A percentile compares a stretch with the other conserved stretches of the same genome.
Conservation (phyloP, 2,113 vertebrate species). For the Calyptomena viridis region DNA sequence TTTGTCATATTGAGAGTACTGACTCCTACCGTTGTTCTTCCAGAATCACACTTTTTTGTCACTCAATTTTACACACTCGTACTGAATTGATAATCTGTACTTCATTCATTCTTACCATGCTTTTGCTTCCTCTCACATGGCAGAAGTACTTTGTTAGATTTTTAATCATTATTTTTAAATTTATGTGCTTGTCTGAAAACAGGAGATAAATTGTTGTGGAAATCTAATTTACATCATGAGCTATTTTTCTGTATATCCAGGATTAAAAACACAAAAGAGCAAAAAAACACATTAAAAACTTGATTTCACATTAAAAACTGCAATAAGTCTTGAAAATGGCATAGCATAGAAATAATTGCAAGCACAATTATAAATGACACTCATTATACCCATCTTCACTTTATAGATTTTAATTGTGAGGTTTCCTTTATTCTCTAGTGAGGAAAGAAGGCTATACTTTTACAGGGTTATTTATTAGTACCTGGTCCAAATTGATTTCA, state of each 20-base stretch:
- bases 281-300: not conserved
- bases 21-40: not conserved
- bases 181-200: not conserved
- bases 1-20: not conserved
- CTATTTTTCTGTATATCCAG: not conserved
- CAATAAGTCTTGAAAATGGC: not conserved
- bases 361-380: not conserved
- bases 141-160: not conserved
- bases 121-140: constrained; percentile 6
- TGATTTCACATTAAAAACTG: constrained; percentile 27
- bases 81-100: constrained; percentile 18
- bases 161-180: constrained; percentile 12
- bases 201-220: not conserved
- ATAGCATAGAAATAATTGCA: not conserved
- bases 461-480: not conserved
- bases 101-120: not conserved
- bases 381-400: not conserved
- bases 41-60: not conserved
- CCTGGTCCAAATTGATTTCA: not conserved
- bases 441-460: not conserved
- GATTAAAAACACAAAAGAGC: not conserved
- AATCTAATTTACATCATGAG: not conserved
- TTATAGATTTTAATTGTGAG: constrained; percentile 6
- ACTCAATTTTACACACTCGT: not conserved
- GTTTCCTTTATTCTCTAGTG: not conserved